phyloP scores from a whole-genome alignment of 2,888 invertebrate species.

The Geotrupes spiniger region DNA sequence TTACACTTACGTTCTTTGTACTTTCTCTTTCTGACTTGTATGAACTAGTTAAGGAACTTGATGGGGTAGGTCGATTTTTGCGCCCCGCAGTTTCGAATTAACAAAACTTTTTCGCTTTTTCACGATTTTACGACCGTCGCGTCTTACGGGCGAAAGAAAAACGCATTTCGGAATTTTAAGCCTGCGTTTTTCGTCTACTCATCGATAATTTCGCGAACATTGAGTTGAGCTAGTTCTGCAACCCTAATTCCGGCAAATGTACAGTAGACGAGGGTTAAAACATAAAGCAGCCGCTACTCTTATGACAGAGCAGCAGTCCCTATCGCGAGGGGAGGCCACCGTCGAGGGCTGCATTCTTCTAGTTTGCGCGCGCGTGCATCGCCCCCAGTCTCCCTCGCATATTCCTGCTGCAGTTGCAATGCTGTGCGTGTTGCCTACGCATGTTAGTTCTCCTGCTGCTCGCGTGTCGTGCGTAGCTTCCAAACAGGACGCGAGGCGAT shows the following conservation, averaged over 20 bases:
- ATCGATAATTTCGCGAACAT: not conserved
- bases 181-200: not conserved
- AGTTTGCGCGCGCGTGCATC: slow-evolving; percentile 50
- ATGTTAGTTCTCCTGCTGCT: slow-evolving; percentile 24
- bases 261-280: slow-evolving; percentile 6
- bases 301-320: slow-evolving; percentile 16
- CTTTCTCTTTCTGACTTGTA: slow-evolving; percentile 50
- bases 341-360: slow-evolving; percentile 36
- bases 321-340: slow-evolving; percentile 31
- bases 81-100: slow-evolving; percentile 43
- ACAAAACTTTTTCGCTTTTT: slow-evolving; percentile 38
- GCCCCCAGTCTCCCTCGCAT: slow-evolving; percentile 26
- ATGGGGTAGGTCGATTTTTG: slow-evolving; percentile 49
- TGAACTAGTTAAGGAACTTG: slow-evolving; percentile 48
- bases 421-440: slow-evolving; percentile 39
- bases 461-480: slow-evolving; percentile 5
- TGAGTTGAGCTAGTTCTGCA: slow-evolving; percentile 1
- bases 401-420: slow-evolving; percentile 45
- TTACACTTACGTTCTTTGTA: slow-evolving; percentile 50
- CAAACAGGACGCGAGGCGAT: not conserved
- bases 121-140: too few relatives aligned
- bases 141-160: too few relatives aligned
- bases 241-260: slow-evolving; percentile 4
- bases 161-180: too few relatives aligned
- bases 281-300: slow-evolving; percentile 6